Percentiles rank a stretch among this genome's conserved stretches.
Conservation (phyloP, 2,113 vertebrate genomes). For the Lamprotornis superbus region DNA sequence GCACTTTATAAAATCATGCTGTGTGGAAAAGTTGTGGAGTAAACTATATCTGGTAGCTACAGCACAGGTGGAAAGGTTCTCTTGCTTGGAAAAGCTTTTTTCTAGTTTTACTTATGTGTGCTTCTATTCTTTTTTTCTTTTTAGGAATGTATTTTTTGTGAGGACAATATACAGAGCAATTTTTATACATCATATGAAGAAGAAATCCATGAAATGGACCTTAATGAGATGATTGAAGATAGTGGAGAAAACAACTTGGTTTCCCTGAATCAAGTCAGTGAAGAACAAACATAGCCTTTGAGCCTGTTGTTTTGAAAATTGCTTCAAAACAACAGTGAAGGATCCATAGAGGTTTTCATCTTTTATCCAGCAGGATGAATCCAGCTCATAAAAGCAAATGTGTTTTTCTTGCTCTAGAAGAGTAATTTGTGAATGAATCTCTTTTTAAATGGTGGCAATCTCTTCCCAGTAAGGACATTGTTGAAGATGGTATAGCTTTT, state of each 20-base stretch:
- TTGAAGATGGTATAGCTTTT: constrained; percentile 63
- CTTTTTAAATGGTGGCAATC: constrained; percentile 62
- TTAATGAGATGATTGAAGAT: constrained; percentile 74
- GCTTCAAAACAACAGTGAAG: neutral
- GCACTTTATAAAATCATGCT: neutral
- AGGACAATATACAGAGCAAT: constrained; percentile 60
- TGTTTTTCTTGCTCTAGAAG: constrained; percentile 63
- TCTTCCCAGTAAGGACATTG: constrained; percentile 61
- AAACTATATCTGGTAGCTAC: neutral
- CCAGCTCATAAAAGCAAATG: neutral
- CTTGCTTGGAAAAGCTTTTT: neutral
- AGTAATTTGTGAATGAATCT: constrained; percentile 58
- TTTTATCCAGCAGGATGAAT: constrained; percentile 50
- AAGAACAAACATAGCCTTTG: constrained; percentile 57
- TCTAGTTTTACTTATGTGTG: neutral
- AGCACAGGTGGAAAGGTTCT: neutral
- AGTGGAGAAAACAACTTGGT: constrained; percentile 51
- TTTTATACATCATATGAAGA: constrained; percentile 69
- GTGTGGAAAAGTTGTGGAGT: neutral
- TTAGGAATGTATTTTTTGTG: constrained; percentile 89
- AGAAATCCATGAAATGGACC: constrained; percentile 77
- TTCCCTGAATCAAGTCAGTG: constrained; percentile 22
- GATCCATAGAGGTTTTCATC: neutral
- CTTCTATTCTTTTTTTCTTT: neutral
- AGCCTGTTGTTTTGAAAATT: neutral